Percentiles rank a stretch among this genome's conserved stretches.
Evolutionary conservation across 2,113 vertebrate genomes (phyloP).

Genomic region (Myotis davidii): DNA sequence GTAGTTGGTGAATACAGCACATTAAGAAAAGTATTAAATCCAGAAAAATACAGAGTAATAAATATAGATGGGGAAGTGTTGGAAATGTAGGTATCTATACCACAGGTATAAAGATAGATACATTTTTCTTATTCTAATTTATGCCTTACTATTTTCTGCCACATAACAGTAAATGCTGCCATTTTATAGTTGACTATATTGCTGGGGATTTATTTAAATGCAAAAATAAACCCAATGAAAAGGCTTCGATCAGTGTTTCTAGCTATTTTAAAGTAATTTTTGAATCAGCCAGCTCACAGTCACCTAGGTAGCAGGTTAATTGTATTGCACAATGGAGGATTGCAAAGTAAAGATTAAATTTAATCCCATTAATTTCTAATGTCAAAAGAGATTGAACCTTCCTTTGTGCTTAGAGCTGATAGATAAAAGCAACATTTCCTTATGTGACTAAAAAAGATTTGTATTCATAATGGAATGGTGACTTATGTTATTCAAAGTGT

Average conservation of each 20-base stretch:
- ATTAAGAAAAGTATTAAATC: slow-evolving; percentile 65
- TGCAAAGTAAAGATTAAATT: slow-evolving; percentile 66
- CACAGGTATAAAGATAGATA: slow-evolving; percentile 33
- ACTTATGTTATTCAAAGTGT: slow-evolving; percentile 74
- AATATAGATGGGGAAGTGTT: slow-evolving; percentile 51
- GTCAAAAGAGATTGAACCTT: slow-evolving; percentile 48
- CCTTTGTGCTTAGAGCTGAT: slow-evolving; percentile 62
- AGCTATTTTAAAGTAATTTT: slow-evolving; percentile 73
- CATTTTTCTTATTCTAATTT: slow-evolving; percentile 72
- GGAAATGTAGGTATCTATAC: slow-evolving; percentile 54
- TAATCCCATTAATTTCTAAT: slow-evolving; percentile 65
- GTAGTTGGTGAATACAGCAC: slow-evolving; percentile 51
- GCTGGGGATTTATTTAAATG: slow-evolving; percentile 66
- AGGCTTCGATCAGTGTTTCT: slow-evolving; percentile 72
- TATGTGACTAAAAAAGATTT: slow-evolving; percentile 57
- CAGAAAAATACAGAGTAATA: slow-evolving; percentile 63
- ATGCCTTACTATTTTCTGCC: slow-evolving; percentile 74
- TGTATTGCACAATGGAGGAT: slow-evolving; percentile 56
- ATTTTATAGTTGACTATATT: slow-evolving; percentile 73
- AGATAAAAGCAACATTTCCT: slow-evolving; percentile 67
- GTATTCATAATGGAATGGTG: slow-evolving; percentile 63
- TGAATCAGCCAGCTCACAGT: slow-evolving; percentile 60
- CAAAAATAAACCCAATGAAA: slow-evolving; percentile 56
- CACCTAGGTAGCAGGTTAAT: slow-evolving; percentile 60
- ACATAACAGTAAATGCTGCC: slow-evolving; percentile 72